A percentile compares a stretch with the other conserved stretches of the same genome.
Conservation (phyloP, 1,140 invertebrate genomes). For the Yoshiicerus persimilis region DNA sequence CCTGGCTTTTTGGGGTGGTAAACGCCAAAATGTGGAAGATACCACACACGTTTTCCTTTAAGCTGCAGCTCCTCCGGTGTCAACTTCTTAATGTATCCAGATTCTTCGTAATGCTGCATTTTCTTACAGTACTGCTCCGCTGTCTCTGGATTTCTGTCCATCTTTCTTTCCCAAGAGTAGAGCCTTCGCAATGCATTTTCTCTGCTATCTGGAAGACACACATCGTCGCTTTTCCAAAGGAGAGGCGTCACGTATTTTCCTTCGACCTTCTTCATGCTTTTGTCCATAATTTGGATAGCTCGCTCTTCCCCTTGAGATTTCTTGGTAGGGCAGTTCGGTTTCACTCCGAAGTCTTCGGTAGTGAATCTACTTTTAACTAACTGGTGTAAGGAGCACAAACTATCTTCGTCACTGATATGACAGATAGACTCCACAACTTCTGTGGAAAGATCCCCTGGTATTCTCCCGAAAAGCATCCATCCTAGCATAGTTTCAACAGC, state of each 20-base stretch:
- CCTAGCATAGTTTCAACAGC: no score
- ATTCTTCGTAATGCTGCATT: background rate
- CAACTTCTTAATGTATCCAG: constrained; percentile 27
- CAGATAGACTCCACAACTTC: no score
- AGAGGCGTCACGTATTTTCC: background rate
- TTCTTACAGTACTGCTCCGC: background rate
- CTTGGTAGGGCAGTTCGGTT: background rate
- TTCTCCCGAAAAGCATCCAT: no score
- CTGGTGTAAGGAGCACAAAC: no score
- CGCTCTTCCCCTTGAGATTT: background rate
- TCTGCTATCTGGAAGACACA: background rate
- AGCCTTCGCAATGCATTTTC: background rate
- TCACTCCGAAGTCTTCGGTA: constrained; percentile 25
- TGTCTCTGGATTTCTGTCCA: background rate
- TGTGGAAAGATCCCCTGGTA: no score
- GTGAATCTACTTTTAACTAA: no score
- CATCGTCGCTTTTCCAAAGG: background rate
- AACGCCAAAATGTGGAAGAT: constrained; percentile 43
- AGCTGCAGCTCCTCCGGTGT: background rate
- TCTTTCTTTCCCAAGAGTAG: background rate
- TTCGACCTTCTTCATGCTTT: background rate
- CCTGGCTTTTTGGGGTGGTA: no score
- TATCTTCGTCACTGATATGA: no score
- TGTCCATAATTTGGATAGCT: background rate
- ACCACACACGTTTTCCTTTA: background rate